Evolutionary conservation across 2,888 invertebrate species (phyloP).

Genomic region (Boloria euphrosyne): DNA sequence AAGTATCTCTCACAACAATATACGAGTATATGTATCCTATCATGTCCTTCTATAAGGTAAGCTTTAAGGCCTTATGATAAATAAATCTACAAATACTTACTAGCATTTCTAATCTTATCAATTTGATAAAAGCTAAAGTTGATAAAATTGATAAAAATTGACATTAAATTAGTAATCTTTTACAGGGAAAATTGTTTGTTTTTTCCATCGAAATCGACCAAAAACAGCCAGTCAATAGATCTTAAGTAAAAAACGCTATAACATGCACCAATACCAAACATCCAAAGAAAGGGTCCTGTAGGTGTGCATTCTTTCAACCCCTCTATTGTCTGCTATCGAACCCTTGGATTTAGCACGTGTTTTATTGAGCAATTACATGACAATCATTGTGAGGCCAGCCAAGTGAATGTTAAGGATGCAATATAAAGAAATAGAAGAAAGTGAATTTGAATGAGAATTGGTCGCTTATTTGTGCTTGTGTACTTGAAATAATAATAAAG

Average conservation of each 20-base stretch:
- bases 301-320: constrained; percentile 55
- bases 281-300: constrained; percentile 49
- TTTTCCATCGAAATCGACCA: neutral
- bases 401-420: constrained; percentile 60
- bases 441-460: constrained; percentile 22
- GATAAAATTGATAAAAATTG: too few relatives aligned
- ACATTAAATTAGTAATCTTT: too few relatives aligned
- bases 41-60: too few relatives aligned
- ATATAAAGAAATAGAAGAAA: constrained; percentile 32
- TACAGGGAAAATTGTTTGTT: neutral
- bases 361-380: constrained; percentile 75
- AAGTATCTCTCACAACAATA: too few relatives aligned
- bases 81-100: too few relatives aligned
- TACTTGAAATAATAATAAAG: constrained; percentile 1
- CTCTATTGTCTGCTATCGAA: constrained; percentile 59
- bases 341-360: constrained; percentile 76
- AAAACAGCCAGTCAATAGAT: neutral
- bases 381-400: constrained; percentile 62
- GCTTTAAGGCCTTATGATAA: too few relatives aligned
- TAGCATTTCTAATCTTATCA: too few relatives aligned
- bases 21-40: too few relatives aligned
- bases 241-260: constrained; percentile 35
- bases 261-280: constrained; percentile 36
- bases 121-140: too few relatives aligned
- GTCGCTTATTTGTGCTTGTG: constrained; percentile 12